These are phyloP conservation scores for Picathartes gymnocephalus DNA, from an alignment of 2,113 vertebrate genomes.

Conservation along the genomic window DNA sequence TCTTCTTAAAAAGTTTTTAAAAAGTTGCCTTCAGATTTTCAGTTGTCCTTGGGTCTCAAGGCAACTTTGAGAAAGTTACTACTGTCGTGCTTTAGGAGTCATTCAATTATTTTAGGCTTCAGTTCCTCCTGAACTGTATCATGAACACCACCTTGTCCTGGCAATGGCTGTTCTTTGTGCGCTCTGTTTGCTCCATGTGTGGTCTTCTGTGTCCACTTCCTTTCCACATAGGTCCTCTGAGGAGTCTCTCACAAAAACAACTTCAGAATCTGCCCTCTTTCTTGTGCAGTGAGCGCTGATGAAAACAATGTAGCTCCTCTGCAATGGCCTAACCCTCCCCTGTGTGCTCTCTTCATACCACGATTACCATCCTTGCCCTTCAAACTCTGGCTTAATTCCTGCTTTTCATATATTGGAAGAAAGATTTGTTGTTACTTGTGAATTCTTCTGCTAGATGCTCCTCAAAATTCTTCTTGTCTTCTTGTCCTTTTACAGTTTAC, in stretches of 20 bases:
- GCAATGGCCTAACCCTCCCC: not conserved
- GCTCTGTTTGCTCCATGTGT: not conserved
- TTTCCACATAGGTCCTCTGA: not conserved
- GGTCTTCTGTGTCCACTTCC: not conserved
- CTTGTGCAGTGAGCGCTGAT: not conserved
- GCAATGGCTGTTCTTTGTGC: not conserved
- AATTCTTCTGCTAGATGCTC: not conserved
- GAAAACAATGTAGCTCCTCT: not conserved
- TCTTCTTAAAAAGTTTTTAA: not conserved
- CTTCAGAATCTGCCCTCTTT: not conserved
- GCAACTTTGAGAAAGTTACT: not conserved
- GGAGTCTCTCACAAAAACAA: not conserved
- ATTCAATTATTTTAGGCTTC: not conserved
- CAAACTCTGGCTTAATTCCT: not conserved
- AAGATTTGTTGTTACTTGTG: not conserved
- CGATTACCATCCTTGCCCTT: accelerated
- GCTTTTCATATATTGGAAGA: not conserved
- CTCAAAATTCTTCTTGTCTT: not conserved
- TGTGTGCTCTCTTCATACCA: not conserved
- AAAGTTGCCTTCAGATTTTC: not conserved
- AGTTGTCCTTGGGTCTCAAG: not conserved
- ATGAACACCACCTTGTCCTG: not conserved
- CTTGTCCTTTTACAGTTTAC: not conserved
- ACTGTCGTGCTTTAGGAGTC: not conserved
- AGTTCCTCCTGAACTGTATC: not conserved